phyloP scores from a whole-genome alignment of 2,797 vertebrate species.

The Moxostoma hubbsi region DNA sequence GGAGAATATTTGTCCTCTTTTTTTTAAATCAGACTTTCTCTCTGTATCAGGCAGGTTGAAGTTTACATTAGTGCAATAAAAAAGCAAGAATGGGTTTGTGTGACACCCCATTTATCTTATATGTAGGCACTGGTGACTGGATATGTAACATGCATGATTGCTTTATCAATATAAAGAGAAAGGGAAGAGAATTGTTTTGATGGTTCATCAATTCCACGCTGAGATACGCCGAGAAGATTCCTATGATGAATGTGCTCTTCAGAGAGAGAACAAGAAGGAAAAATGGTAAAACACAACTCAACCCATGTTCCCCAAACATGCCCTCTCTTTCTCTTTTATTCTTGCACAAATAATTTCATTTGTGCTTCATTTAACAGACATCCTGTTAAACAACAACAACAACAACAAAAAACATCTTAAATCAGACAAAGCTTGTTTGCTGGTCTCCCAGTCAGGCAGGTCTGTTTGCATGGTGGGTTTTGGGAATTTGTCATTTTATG shows the following conservation, averaged over 20 bases:
- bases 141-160: constrained; percentile 71
- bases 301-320: constrained; percentile 18
- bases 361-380: too few species aligned
- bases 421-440: too few species aligned
- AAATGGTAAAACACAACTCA: constrained; percentile 29
- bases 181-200: constrained; percentile 68
- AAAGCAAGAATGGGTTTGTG: constrained; percentile 43
- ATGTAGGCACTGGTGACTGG: constrained; percentile 58
- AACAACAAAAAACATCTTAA: too few species aligned
- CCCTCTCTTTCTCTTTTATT: constrained; percentile 15
- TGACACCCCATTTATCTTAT: constrained; percentile 71
- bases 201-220: constrained; percentile 70
- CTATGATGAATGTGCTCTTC: constrained; percentile 69
- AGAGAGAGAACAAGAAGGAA: constrained; percentile 25
- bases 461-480: too few species aligned
- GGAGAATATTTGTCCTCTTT: constrained; percentile 1
- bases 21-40: not conserved
- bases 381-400: too few species aligned
- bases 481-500: too few species aligned
- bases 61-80: constrained; percentile 24
- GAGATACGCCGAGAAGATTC: constrained; percentile 58
- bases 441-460: too few species aligned
- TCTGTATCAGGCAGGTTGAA: constrained; percentile 24
- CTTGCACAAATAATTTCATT: not conserved
- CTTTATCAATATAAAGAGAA: constrained; percentile 76